Percentiles rank a stretch among this genome's conserved stretches.
Conservation (phyloP, 2,888 invertebrate genomes). For the Fragum whitleyi region DNA sequence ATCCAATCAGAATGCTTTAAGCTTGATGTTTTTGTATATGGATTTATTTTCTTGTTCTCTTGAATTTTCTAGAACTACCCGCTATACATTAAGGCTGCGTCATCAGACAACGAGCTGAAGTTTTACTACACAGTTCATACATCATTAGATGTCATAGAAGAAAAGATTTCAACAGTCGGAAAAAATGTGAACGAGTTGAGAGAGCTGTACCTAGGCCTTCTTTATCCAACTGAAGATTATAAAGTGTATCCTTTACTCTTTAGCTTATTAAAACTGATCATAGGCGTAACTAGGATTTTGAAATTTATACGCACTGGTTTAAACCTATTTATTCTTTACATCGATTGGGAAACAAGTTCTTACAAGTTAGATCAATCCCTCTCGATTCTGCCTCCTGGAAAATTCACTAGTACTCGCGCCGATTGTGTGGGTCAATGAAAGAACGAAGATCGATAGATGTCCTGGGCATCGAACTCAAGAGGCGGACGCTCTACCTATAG, state of each 20-base stretch:
- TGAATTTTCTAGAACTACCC: conserved; percentile 93
- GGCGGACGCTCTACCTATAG: too few relatives aligned
- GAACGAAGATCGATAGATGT: background rate
- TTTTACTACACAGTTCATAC: conserved; percentile 97
- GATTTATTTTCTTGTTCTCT: background rate
- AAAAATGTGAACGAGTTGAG: conserved; percentile 88
- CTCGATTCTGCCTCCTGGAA: too few relatives aligned
- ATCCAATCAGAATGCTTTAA: too few relatives aligned
- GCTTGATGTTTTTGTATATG: too few relatives aligned
- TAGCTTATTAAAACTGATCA: background rate
- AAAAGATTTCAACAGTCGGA: conserved; percentile 89
- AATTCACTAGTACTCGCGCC: too few relatives aligned
- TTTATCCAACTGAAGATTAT: conserved; percentile 97
- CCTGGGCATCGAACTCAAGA: too few relatives aligned
- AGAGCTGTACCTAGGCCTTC: conserved; percentile 95
- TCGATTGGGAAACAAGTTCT: too few relatives aligned
- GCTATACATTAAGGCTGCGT: conserved; percentile 89
- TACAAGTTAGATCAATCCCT: too few relatives aligned
- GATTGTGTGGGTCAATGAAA: too few relatives aligned
- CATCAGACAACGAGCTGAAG: conserved; percentile 93
- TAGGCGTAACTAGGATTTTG: too few relatives aligned
- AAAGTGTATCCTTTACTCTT: conserved; percentile 91
- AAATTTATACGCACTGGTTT: too few relatives aligned
- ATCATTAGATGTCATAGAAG: conserved; percentile 95
- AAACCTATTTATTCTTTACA: too few relatives aligned